These are phyloP conservation scores for Caenorhabditis sp. DNA, from an alignment of 2,888 invertebrate genomes.

Conservation along the genomic window DNA sequence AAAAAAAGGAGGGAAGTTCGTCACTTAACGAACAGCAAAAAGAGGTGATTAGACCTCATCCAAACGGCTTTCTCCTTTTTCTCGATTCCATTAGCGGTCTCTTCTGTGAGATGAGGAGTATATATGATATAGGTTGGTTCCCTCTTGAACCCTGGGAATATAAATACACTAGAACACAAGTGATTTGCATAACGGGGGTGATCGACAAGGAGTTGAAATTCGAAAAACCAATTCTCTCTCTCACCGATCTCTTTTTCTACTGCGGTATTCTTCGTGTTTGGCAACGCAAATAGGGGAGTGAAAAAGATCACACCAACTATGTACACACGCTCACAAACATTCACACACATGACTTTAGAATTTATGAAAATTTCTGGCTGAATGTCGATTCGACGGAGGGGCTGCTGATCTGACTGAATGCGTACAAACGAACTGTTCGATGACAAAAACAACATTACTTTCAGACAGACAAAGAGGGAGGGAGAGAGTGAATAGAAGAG, in stretches of 20 bases:
- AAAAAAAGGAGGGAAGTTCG: constrained; percentile 25
- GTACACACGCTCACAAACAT: constrained; percentile 46
- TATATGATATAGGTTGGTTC: constrained; percentile 33
- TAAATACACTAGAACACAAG: constrained; percentile 26
- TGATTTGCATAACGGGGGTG: constrained; percentile 55
- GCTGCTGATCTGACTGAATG: constrained; percentile 26
- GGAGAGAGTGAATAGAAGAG: constrained; percentile 5
- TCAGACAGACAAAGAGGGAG: constrained; percentile 18
- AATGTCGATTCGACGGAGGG: constrained; percentile 25
- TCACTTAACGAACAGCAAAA: constrained; percentile 37
- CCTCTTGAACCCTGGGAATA: constrained; percentile 58
- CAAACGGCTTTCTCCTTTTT: constrained; percentile 33
- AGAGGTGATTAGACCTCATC: constrained; percentile 60
- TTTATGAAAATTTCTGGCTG: constrained; percentile 57
- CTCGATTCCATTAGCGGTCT: constrained; percentile 57
- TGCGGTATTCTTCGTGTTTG: constrained; percentile 50
- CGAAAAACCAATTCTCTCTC: constrained; percentile 36
- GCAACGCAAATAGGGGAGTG: constrained; percentile 47
- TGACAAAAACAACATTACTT: constrained; percentile 33
- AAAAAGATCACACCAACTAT: constrained; percentile 57
- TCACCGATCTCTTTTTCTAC: constrained; percentile 18
- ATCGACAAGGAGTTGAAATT: constrained; percentile 17
- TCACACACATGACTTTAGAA: constrained; percentile 55
- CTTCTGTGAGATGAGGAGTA: neutral
- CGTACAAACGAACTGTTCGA: constrained; percentile 30